Base-by-base conservation (phyloP, 1,140 invertebrate genomes). In the Drosophila equinoxialis region DNA sequence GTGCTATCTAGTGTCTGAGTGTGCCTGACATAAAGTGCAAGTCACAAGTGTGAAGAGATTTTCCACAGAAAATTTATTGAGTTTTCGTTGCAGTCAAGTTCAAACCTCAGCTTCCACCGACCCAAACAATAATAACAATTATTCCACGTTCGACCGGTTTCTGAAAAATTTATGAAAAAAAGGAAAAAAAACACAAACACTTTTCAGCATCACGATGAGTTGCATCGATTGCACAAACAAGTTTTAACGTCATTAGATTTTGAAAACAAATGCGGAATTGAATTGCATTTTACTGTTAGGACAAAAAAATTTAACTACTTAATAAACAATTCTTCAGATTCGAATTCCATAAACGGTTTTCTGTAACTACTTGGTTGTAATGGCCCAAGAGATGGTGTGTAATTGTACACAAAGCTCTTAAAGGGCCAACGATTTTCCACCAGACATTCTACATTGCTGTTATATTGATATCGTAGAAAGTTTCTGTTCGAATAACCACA, bases 91-190 rank as follows among this genome's bases (percentile, higher is more conserved):
- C n/a, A 14, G 35, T 26, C 45, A 8, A 74, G 42, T 20, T 37
- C 10, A n/a, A 54, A 11, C 7, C 35, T 74, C 20, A 35, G 17
- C 35, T 57, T 42, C n/a, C 45, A 17, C 5, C 26, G 17, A 55
- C 4, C 14, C 58, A 68, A 51, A 45, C 42, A 62, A 23, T 70
- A 20, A 30, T 30, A 30, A 33, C 55, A 39, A 37, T 33, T 37
- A 41, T 30, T 48, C 26, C 41, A 23, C 39, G 39, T 39, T 58
- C 59, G 14, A 76, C 74, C 72, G 65, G 59, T 68, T 76, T 64
- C 3, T 1, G 30, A 10, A 39, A 37, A 37, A 59, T 11, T 13
- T 11, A 39, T 14, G n/a, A 23, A 8, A 30, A 26, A 33, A 37
- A 45, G 17, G 20, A 51, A 23, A 11, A 42, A 45, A 23, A 13